Evolutionary conservation across 2,113 vertebrate genomes (phyloP).

Genomic region (Zingel zingel): DNA sequence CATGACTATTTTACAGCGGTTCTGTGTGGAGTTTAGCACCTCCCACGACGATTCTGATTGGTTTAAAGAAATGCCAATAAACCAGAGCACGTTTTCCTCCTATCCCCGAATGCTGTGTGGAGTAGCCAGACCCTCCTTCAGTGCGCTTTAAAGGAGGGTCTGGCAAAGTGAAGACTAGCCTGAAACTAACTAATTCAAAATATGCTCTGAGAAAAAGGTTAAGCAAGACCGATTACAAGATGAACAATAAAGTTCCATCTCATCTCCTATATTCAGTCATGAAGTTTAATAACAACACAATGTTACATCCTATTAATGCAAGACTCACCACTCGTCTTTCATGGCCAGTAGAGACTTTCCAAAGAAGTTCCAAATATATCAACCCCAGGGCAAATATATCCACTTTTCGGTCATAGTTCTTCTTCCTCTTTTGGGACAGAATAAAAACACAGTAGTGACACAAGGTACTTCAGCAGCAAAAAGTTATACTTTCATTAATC

Average conservation of each 20-base stretch:
- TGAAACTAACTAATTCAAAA: not conserved
- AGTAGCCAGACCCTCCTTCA: too few relatives aligned
- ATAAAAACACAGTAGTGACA: not conserved
- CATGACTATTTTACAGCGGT: too few relatives aligned
- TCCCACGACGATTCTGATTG: too few relatives aligned
- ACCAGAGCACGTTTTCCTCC: too few relatives aligned
- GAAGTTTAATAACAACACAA: not conserved
- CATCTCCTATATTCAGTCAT: not conserved
- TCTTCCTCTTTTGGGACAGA: not conserved
- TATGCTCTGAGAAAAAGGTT: not conserved
- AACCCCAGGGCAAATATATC: slow-evolving; percentile 91
- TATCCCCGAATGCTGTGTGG: too few relatives aligned
- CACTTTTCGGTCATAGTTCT: slow-evolving; percentile 84
- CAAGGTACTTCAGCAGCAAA: not conserved
- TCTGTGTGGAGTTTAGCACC: too few relatives aligned
- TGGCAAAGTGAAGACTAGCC: not conserved
- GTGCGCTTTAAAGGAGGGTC: too few relatives aligned
- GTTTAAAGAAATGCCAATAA: too few relatives aligned
- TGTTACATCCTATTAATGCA: not conserved
- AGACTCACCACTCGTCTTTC: slow-evolving; percentile 70
- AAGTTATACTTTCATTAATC: not conserved
- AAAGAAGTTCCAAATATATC: slow-evolving; percentile 89
- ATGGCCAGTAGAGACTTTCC: not conserved
- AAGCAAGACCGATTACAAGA: not conserved
- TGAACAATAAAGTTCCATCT: not conserved